Base-by-base conservation (phyloP, 2,113 vertebrate species). In the Emydura subglobosa region DNA sequence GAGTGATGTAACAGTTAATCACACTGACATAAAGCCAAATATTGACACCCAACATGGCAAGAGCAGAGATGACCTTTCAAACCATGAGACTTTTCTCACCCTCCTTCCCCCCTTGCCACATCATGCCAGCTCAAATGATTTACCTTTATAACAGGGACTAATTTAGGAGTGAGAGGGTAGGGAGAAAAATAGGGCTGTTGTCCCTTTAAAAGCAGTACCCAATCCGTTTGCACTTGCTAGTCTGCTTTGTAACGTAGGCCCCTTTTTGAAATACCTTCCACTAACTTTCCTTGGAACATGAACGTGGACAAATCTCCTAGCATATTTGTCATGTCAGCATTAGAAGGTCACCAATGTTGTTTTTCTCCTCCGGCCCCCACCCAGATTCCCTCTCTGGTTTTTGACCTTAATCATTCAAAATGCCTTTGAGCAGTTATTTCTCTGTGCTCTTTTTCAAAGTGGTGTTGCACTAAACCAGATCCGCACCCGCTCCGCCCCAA, bases 261-360 rank as follows among this genome's bases (percentile, higher is more conserved):
- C 61, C 80, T 47, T 82, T 50, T 78, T 13, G 65, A 87, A 87
- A 55, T 78, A 61, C 53, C 65, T 79, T 79, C 54, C 55, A 21
- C 65, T 61, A 83, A 27, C 47, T 79, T 78, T 74, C 65, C 65
- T 50, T 80, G 74, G 55, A 92, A 53, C 74, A 54, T 34, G 74
- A 51, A 49, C 82, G 39, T 72, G 57, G 53, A 39, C 86, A 88
- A 65, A 80, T 80, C 88, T 96, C 95, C 92, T 93, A 94, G 95
- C 97, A 19, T 84, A 96, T 97, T 97, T 97, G 91, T 92, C 92
- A 53, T 89, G 96, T 91, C 96, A 96, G 96, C 81, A 44, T 94
- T 78, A 89, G 96, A 97, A 96, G 97, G 96, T 97, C 97, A 93
- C 96, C 94, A 91, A 65, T 76, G 90, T 95, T 93, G 83, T 95